phyloP scores from a whole-genome alignment of 2,113 vertebrate species.

The Zeus faber region DNA sequence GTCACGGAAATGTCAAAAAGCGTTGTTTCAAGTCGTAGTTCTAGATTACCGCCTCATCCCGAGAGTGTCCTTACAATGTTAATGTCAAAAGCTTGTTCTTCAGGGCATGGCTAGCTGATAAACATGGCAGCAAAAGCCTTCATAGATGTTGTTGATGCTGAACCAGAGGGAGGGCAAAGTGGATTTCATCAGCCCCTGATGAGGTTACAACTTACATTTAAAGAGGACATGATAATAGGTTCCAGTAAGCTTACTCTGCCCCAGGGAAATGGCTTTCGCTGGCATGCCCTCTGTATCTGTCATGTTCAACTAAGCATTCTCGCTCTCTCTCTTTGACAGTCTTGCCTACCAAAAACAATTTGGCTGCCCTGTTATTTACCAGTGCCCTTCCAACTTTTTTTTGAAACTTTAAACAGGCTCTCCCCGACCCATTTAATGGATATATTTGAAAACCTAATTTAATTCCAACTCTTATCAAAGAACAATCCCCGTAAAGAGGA shows the following conservation, averaged over 20 bases:
- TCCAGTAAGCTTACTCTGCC: constrained; percentile 24
- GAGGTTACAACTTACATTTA: constrained; percentile 43
- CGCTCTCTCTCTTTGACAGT: constrained; percentile 4
- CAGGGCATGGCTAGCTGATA: constrained; percentile 32
- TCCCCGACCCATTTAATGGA: neutral
- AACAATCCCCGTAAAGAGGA: neutral
- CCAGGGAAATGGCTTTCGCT: constrained; percentile 42
- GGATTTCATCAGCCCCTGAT: constrained; percentile 55
- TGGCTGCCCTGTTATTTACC: constrained; percentile 9
- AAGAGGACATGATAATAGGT: constrained; percentile 36
- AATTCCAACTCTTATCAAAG: neutral
- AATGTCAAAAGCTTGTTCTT: constrained; percentile 70
- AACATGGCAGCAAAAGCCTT: constrained; percentile 54
- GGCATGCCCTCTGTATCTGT: constrained; percentile 42
- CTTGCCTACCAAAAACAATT: neutral
- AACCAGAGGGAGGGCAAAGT: constrained; percentile 43
- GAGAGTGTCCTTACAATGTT: constrained; percentile 51
- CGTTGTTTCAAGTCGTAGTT: constrained; percentile 43
- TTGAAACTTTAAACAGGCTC: neutral
- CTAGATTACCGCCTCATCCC: constrained; percentile 41
- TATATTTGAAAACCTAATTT: neutral
- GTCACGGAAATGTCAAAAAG: constrained; percentile 35
- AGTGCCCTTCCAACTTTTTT: neutral
- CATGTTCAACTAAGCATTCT: constrained; percentile 41
- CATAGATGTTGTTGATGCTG: constrained; percentile 52